A percentile compares a stretch with the other conserved stretches of the same genome.
These are phyloP conservation scores for Drosophila sucinea DNA, from an alignment of 1,140 invertebrate species.

Conservation along the genomic window DNA sequence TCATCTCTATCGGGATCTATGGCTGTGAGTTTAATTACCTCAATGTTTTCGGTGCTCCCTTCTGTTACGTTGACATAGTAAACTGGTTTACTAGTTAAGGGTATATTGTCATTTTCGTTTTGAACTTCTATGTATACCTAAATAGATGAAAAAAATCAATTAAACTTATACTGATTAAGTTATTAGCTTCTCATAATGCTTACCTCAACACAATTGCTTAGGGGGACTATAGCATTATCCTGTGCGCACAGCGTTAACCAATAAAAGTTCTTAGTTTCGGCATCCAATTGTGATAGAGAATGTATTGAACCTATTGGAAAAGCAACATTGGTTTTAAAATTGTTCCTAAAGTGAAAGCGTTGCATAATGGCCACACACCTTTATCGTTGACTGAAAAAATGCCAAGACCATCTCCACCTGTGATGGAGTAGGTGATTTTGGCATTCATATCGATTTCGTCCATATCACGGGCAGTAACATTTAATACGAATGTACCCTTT, in stretches of 20 bases:
- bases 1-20: conserved; percentile 90
- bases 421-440: conserved; percentile 92
- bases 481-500: conserved; percentile 89
- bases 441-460: conserved; percentile 91
- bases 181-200: conserved; percentile 42
- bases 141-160: not conserved
- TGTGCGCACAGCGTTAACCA: conserved; percentile 97
- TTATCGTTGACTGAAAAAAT: conserved; percentile 95
- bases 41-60: conserved; percentile 90
- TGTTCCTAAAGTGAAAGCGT: not conserved
- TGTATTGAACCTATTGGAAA: conserved; percentile 90
- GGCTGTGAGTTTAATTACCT: conserved; percentile 90
- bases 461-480: conserved; percentile 90
- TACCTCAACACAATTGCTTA: conserved; percentile 92
- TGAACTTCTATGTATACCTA: conserved; percentile 95
- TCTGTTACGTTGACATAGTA: conserved; percentile 93
- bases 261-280: conserved; percentile 93
- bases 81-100: conserved; percentile 92
- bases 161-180: not conserved
- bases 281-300: conserved; percentile 92
- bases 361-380: conserved; percentile 86
- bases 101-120: conserved; percentile 97
- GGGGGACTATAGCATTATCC: conserved; percentile 94
- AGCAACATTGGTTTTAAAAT: conserved; percentile 33
- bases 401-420: conserved; percentile 94